These are phyloP conservation scores for Polyploca ridens DNA, from an alignment of 2,888 invertebrate species.

Conservation along the genomic window DNA sequence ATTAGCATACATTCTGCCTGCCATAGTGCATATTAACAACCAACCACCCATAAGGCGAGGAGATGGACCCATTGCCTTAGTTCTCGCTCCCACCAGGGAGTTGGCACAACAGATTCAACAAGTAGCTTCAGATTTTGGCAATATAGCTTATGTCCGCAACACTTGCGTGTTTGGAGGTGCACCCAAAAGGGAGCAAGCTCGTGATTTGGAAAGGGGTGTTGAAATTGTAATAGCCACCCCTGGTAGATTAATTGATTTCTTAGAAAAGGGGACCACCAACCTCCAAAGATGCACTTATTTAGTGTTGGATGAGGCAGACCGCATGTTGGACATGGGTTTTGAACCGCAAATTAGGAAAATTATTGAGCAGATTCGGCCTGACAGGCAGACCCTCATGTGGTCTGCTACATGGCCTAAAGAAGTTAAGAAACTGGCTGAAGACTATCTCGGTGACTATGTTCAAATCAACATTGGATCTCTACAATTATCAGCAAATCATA, in stretches of 20 bases:
- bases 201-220: slow-evolving; percentile 90
- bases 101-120: slow-evolving; percentile 92
- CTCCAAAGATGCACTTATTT: slow-evolving; percentile 92
- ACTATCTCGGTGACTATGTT: slow-evolving; percentile 94
- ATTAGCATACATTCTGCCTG: slow-evolving; percentile 91
- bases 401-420: slow-evolving; percentile 99
- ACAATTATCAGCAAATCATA: slow-evolving; percentile 94
- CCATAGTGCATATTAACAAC: slow-evolving; percentile 93
- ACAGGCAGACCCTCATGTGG: slow-evolving; percentile 99
- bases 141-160: slow-evolving; percentile 90
- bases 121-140: slow-evolving; percentile 92
- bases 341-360: slow-evolving; percentile 98
- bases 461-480: slow-evolving; percentile 97
- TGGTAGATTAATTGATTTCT: slow-evolving; percentile 93
- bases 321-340: slow-evolving; percentile 99
- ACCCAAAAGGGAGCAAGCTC: slow-evolving; percentile 90
- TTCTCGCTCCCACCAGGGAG: slow-evolving; percentile 92
- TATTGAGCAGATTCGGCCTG: slow-evolving; percentile 96
- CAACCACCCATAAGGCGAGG: slow-evolving; percentile 90
- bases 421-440: slow-evolving; percentile 95
- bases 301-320: slow-evolving; percentile 95
- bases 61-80: slow-evolving; percentile 93
- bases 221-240: slow-evolving; percentile 96
- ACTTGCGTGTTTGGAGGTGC: slow-evolving; percentile 97
- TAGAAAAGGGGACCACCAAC: slow-evolving; percentile 90